Conservation (phyloP, 2,888 invertebrate genomes). For the Polydrusus tereticollis region DNA sequence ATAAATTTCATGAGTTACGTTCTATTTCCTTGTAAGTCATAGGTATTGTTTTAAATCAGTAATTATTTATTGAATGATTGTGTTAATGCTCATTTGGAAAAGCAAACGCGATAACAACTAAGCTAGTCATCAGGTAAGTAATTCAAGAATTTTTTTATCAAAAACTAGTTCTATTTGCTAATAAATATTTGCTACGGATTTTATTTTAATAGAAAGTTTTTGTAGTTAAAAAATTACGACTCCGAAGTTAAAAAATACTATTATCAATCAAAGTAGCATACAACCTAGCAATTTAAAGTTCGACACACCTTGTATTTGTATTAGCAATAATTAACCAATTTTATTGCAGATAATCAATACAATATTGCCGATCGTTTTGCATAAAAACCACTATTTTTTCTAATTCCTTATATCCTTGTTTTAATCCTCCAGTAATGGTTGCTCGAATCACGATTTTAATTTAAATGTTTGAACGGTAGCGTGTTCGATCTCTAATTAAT, state of each 20-base stretch:
- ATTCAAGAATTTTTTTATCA: too few species aligned
- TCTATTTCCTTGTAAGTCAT: not conserved
- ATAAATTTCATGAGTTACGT: not conserved
- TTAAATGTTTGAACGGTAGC: slow-evolving; percentile 46
- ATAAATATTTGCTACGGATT: too few species aligned
- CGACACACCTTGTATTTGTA: not conserved
- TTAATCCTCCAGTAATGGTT: slow-evolving; percentile 27
- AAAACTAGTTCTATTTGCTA: too few species aligned
- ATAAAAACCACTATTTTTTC: slow-evolving; percentile 33
- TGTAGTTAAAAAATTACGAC: too few species aligned
- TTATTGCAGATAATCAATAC: slow-evolving; percentile 21
- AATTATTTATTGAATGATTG: slow-evolving; percentile 8
- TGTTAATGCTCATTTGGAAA: not conserved
- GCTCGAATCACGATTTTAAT: slow-evolving; percentile 42
- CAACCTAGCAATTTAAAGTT: too few species aligned
- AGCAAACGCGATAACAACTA: too few species aligned
- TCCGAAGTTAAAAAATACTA: too few species aligned
- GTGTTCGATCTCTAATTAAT: slow-evolving; percentile 38
- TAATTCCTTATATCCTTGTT: slow-evolving; percentile 42
- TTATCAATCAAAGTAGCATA: too few species aligned
- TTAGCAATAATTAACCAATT: slow-evolving; percentile 26
- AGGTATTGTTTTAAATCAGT: not conserved
- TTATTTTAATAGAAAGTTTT: too few species aligned
- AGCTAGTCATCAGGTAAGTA: too few species aligned
- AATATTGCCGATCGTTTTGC: slow-evolving; percentile 34